These are phyloP conservation scores for Pristionchus japonicus DNA, from an alignment of 2,888 invertebrate species.

Conservation along the genomic window DNA sequence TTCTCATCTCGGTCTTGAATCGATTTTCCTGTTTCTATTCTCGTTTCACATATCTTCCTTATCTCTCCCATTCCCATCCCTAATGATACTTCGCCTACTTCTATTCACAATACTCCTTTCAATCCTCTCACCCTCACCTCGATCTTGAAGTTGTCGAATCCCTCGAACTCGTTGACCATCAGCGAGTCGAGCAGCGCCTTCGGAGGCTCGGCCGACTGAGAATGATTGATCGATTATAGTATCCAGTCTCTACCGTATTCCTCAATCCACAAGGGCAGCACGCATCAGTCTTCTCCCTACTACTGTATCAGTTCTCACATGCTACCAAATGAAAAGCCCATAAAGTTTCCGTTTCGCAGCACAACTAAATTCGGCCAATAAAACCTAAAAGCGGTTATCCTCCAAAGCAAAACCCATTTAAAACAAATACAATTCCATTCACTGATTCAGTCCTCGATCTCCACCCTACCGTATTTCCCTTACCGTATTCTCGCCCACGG, in stretches of 20 bases:
- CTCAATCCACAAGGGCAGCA: not conserved
- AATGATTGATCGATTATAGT: not conserved
- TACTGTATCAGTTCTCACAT: too few relatives aligned
- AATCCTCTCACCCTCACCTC: constrained; percentile 45
- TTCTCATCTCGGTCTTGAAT: too few relatives aligned
- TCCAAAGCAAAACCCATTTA: too few relatives aligned
- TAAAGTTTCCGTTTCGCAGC: not conserved
- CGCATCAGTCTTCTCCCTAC: too few relatives aligned
- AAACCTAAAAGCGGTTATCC: too few relatives aligned
- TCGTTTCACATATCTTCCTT: too few relatives aligned
- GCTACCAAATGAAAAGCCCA: too few relatives aligned
- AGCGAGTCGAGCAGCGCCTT: constrained; percentile 83
- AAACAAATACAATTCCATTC: not conserved
- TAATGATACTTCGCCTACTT: too few relatives aligned
- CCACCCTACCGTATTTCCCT: not conserved
- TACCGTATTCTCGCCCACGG: constrained; percentile 86
- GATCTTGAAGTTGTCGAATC: constrained; percentile 79
- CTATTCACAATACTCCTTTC: too few relatives aligned
- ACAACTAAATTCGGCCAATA: too few relatives aligned
- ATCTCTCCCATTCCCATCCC: too few relatives aligned
- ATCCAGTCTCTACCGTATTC: not conserved
- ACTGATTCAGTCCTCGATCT: not conserved
- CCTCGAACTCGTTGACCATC: constrained; percentile 84
- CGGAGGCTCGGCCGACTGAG: constrained; percentile 80
- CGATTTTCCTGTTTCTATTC: too few relatives aligned